Base-by-base conservation (phyloP, 1,140 invertebrate genomes). In the Panulirus ornatus region DNA sequence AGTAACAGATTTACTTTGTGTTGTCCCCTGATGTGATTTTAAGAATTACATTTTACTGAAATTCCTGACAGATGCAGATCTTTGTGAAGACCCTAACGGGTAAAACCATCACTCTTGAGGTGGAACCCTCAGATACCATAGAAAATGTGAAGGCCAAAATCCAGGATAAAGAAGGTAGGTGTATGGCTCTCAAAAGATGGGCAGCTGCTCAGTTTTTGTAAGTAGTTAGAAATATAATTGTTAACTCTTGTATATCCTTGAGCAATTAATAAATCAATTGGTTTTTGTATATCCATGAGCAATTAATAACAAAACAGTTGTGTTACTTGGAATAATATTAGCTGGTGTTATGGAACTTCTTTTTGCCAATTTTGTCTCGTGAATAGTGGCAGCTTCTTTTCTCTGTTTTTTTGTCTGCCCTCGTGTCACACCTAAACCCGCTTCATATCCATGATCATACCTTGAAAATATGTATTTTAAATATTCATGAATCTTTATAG, bases 1-100 rank as follows among this genome's bases (percentile, higher is more conserved):
- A n/a, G n/a, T n/a, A n/a, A n/a, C n/a, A n/a, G n/a, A n/a, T n/a
- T n/a, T n/a, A n/a, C n/a, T n/a, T n/a, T n/a, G n/a, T n/a, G n/a
- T n/a, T n/a, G n/a, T n/a, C n/a, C n/a, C n/a, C n/a, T n/a, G n/a
- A n/a, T n/a, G n/a, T n/a, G n/a, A n/a, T n/a, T n/a, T n/a, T n/a
- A n/a, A n/a, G n/a, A n/a, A n/a, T n/a, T n/a, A n/a, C n/a, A n/a
- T n/a, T n/a, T n/a, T n/a, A n/a, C n/a, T n/a, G n/a, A n/a, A n/a
- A n/a, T n/a, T n/a, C n/a, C n/a, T n/a, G n/a, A n/a, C 78, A 88
- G 86, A 97, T 97, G 96, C 97, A 97, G 93, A 97, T 97, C 92
- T 97, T 97, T 92, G 96, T 97, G 0, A 97, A 97, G 93, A 97
- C 96, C 2, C 93, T 97, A 0, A 97, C 96, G 5, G 97, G 97